Evolutionary conservation across 2,113 vertebrate species (phyloP).

Genomic region (Rhea americana): DNA sequence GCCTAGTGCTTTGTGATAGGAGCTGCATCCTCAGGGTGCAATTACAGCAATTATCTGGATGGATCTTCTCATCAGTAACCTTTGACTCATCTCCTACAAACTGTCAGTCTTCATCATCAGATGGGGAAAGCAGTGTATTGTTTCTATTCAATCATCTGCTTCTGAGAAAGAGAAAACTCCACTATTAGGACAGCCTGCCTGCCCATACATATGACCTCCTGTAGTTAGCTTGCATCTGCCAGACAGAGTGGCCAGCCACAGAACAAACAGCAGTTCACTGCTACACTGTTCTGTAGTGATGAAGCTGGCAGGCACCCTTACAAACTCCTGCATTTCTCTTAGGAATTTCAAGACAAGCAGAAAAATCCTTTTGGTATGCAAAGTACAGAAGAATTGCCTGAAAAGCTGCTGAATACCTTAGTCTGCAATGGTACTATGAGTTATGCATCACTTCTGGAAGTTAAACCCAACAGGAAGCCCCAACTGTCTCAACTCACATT

Average conservation of each 20-base stretch:
- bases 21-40: constrained; percentile 47
- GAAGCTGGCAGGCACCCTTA: rapidly evolving
- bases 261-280: not conserved
- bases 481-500: not conserved
- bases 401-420: not conserved
- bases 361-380: rapidly evolving
- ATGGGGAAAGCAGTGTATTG: not conserved
- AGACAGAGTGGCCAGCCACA: not conserved
- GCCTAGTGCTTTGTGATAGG: not conserved
- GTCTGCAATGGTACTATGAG: not conserved
- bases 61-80: constrained; percentile 63
- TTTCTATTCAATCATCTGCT: constrained; percentile 3
- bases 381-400: rapidly evolving
- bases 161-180: not conserved
- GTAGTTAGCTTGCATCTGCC: not conserved
- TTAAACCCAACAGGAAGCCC: not conserved
- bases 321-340: not conserved
- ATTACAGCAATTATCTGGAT: constrained; percentile 63
- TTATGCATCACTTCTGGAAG: not conserved
- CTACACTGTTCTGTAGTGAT: not conserved
- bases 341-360: not conserved
- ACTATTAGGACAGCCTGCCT: not conserved
- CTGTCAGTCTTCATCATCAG: constrained; percentile 53
- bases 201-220: not conserved
- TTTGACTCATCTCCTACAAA: constrained; percentile 19